These are phyloP conservation scores for Campoplex capitator DNA, from an alignment of 2,888 invertebrate genomes.

Conservation along the genomic window DNA sequence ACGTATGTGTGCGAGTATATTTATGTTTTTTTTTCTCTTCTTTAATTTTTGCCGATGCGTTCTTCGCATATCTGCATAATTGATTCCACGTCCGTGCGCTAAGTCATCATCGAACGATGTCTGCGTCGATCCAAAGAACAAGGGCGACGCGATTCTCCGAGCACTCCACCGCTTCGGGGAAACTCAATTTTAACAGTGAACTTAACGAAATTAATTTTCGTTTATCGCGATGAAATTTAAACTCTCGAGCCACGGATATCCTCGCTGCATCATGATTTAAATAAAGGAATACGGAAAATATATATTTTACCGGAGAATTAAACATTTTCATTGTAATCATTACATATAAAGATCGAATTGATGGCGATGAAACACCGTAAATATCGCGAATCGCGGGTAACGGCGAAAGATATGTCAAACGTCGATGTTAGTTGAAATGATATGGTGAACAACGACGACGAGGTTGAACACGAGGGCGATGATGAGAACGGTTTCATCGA, in stretches of 20 bases:
- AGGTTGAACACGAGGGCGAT: constrained; percentile 61
- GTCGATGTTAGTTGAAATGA: constrained; percentile 80
- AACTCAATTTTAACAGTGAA: neutral
- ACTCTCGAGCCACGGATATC: constrained; percentile 15
- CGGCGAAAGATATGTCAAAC: constrained; percentile 75
- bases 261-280: constrained; percentile 1
- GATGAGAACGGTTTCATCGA: constrained; percentile 51
- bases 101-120: constrained; percentile 8
- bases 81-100: neutral
- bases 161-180: constrained; percentile 3
- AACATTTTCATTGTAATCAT: neutral
- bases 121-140: constrained; percentile 5
- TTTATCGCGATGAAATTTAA: neutral
- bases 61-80: constrained; percentile 44
- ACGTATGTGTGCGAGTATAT: neutral
- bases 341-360: neutral
- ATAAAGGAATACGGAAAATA: neutral
- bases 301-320: neutral
- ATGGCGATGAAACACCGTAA: neutral
- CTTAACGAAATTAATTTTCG: neutral
- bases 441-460: constrained; percentile 71
- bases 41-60: neutral
- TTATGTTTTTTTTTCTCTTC: neutral
- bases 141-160: neutral
- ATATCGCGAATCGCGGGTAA: constrained; percentile 52